Evolutionary conservation across 2,888 invertebrate genomes (phyloP).

Genomic region (Ormyrus thymus): DNA sequence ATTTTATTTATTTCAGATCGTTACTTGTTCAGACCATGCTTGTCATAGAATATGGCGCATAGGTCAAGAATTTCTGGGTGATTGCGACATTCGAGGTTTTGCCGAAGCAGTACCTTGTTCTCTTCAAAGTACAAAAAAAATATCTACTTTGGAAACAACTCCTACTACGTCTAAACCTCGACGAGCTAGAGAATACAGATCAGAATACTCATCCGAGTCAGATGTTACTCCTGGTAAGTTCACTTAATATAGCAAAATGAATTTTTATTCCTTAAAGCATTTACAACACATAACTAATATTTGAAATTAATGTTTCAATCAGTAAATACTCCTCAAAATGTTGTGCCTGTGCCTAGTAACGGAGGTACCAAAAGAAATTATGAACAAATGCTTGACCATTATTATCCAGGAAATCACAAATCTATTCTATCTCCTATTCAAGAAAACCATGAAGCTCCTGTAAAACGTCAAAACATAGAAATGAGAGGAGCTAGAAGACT

Average conservation of each 20-base stretch:
- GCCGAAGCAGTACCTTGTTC: slow-evolving; percentile 31
- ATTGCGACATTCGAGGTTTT: slow-evolving; percentile 64
- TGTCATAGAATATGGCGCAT: slow-evolving; percentile 86
- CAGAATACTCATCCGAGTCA: slow-evolving; percentile 38
- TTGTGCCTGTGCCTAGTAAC: neutral
- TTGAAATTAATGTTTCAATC: neutral
- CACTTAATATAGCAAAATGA: neutral
- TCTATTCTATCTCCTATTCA: slow-evolving; percentile 69
- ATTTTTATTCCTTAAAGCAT: slow-evolving; percentile 2
- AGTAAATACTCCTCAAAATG: slow-evolving; percentile 36
- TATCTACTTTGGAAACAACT: slow-evolving; percentile 39
- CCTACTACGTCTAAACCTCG: slow-evolving; percentile 27
- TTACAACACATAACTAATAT: no score
- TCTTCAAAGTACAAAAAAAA: neutral
- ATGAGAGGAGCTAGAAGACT: slow-evolving; percentile 75
- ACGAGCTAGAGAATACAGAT: slow-evolving; percentile 17
- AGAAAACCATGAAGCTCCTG: slow-evolving; percentile 66
- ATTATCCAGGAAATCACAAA: slow-evolving; percentile 61
- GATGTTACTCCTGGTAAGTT: slow-evolving; percentile 27
- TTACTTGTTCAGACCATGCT: slow-evolving; percentile 91
- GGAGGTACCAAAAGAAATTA: slow-evolving; percentile 38
- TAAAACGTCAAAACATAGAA: slow-evolving; percentile 75
- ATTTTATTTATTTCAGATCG: slow-evolving; percentile 73
- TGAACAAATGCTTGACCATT: slow-evolving; percentile 38
- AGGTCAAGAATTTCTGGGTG: slow-evolving; percentile 76